Evolutionary conservation across 2,797 vertebrate genomes (phyloP).

Genomic region (Notolepis coatsorum): DNA sequence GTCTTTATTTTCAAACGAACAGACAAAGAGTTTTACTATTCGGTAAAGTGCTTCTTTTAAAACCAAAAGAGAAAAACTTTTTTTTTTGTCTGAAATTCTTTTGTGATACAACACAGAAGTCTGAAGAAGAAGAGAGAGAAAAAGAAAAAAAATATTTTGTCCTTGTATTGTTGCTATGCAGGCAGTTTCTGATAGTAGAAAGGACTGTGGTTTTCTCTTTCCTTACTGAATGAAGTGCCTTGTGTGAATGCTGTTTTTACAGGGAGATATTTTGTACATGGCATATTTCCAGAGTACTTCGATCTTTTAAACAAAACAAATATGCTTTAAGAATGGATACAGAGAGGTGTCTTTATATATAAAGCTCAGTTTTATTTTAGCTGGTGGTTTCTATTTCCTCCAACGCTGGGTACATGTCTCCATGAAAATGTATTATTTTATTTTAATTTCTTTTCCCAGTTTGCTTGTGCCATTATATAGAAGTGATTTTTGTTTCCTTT

Average conservation of each 20-base stretch:
- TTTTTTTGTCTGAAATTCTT: constrained; percentile 52
- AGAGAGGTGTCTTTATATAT: constrained; percentile 79
- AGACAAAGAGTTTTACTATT: constrained; percentile 74
- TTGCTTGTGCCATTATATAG: constrained; percentile 78
- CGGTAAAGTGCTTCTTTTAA: constrained; percentile 81
- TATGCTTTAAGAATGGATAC: constrained; percentile 89
- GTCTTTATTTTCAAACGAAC: constrained; percentile 71
- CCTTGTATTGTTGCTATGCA: constrained; percentile 88
- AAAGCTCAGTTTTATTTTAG: constrained; percentile 81
- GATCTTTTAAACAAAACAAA: constrained; percentile 87
- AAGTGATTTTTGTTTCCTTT: constrained; percentile 68
- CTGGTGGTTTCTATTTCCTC: constrained; percentile 58
- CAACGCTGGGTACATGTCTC: constrained; percentile 73
- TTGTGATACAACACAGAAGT: constrained; percentile 71
- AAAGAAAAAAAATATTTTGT: too few species aligned
- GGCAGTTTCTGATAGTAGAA: constrained; percentile 86
- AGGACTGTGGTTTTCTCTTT: constrained; percentile 87
- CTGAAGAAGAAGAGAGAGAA: constrained; percentile 53
- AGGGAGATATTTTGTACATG: constrained; percentile 90
- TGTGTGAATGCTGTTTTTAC: constrained; percentile 96
- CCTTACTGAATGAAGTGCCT: constrained; percentile 98
- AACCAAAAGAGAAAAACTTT: constrained; percentile 68
- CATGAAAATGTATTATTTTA: constrained; percentile 54
- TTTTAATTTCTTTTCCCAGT: constrained; percentile 36
- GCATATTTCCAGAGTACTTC: constrained; percentile 90